Evolutionary conservation across 2,797 vertebrate genomes (phyloP).

Genomic region (Cichlasoma orientale): DNA sequence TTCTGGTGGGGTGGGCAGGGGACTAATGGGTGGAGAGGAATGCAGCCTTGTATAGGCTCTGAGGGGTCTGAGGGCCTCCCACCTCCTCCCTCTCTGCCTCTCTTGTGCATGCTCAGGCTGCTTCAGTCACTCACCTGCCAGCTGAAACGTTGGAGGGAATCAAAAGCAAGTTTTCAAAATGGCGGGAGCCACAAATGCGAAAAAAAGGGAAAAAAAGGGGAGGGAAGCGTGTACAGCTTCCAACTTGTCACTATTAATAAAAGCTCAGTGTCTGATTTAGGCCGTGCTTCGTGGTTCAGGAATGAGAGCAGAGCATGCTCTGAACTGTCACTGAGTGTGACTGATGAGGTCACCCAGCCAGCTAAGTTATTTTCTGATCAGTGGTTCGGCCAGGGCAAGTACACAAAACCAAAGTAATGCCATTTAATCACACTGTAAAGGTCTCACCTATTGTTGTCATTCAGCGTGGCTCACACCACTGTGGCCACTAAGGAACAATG

Average conservation of each 20-base stretch:
- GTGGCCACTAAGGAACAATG: slow-evolving; percentile 9
- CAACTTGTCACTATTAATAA: slow-evolving; percentile 78
- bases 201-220: slow-evolving; percentile 7
- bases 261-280: slow-evolving; percentile 72
- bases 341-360: slow-evolving; percentile 58
- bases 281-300: slow-evolving; percentile 55
- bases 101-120: slow-evolving; percentile 57
- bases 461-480: not conserved
- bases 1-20: slow-evolving; percentile 37
- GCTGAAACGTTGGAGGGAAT: slow-evolving; percentile 64
- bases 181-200: slow-evolving; percentile 49
- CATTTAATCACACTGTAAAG: slow-evolving; percentile 41
- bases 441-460: slow-evolving; percentile 40
- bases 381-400: slow-evolving; percentile 32
- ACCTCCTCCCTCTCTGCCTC: slow-evolving; percentile 17
- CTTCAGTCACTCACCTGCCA: slow-evolving; percentile 73
- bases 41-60: slow-evolving; percentile 86
- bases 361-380: slow-evolving; percentile 67
- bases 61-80: slow-evolving; percentile 78
- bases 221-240: slow-evolving; percentile 39
- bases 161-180: slow-evolving; percentile 68
- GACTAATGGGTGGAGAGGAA: slow-evolving; percentile 81
- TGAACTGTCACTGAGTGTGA: slow-evolving; percentile 53
- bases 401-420: slow-evolving; percentile 44
- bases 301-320: slow-evolving; percentile 65